phyloP scores from a whole-genome alignment of 2,113 vertebrate genomes.

The Sclerurus mexicanus region DNA sequence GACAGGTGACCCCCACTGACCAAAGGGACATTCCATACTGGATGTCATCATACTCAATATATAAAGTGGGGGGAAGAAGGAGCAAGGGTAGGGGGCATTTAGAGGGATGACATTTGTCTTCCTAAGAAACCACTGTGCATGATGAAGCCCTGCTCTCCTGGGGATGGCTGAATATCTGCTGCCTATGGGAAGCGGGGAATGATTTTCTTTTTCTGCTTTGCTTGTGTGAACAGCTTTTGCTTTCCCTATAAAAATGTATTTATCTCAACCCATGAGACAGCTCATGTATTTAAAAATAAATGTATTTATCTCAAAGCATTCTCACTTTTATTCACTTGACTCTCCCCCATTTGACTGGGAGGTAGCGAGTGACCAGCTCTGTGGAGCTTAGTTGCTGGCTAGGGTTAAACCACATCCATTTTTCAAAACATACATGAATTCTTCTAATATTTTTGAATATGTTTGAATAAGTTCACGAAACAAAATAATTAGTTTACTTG shows the following conservation, averaged over 20 bases:
- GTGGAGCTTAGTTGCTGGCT: background rate
- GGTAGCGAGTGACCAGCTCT: background rate
- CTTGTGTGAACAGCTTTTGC: background rate
- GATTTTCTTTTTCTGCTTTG: background rate
- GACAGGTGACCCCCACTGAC: no score
- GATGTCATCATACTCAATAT: background rate
- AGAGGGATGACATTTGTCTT: background rate
- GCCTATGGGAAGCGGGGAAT: background rate
- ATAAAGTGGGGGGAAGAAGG: background rate
- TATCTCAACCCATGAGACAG: background rate
- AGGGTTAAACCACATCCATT: background rate
- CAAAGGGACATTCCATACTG: background rate
- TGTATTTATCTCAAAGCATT: background rate
- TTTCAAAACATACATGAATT: background rate
- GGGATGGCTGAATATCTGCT: background rate
- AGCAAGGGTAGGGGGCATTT: background rate
- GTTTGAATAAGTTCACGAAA: background rate
- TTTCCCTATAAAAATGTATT: background rate
- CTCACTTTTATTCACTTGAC: background rate
- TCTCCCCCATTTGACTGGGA: fast-evolving
- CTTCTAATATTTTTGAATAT: background rate
- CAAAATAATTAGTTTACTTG: background rate
- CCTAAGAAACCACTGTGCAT: fast-evolving
- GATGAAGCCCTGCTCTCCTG: background rate
- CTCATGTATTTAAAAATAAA: background rate